Conservation (phyloP, 2,888 invertebrate species). For the Heteromyza rotundicornis region DNA sequence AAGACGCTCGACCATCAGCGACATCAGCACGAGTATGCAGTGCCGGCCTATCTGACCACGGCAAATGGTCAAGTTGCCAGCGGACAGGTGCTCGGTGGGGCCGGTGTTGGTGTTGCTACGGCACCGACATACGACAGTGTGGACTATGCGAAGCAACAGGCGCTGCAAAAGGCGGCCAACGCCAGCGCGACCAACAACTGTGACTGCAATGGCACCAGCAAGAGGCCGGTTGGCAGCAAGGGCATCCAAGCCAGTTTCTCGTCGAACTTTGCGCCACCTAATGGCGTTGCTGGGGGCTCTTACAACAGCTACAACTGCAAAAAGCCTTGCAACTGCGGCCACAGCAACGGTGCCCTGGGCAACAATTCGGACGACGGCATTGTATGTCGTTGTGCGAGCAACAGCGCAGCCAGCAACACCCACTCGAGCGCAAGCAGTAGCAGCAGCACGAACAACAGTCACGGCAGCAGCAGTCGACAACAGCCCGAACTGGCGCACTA, state of each 20-base stretch:
- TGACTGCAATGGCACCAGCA: constrained; percentile 44
- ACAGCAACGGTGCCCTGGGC: neutral
- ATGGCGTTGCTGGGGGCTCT: constrained; percentile 23
- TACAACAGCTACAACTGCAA: constrained; percentile 53
- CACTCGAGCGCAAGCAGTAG: constrained; percentile 44
- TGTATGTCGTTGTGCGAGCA: constrained; percentile 44
- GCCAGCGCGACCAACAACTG: constrained; percentile 36
- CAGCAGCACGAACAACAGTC: constrained; percentile 55
- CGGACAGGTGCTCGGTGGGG: constrained; percentile 18
- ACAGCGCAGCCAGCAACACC: constrained; percentile 27
- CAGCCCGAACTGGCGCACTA: constrained; percentile 53
- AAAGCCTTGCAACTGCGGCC: constrained; percentile 50
- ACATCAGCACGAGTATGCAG: constrained; percentile 61
- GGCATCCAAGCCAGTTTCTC: constrained; percentile 54
- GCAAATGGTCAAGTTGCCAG: constrained; percentile 40
- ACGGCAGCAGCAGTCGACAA: constrained; percentile 49
- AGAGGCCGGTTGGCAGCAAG: constrained; percentile 10
- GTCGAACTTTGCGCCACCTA: constrained; percentile 55
- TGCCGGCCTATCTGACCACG: constrained; percentile 53
- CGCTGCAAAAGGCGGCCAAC: constrained; percentile 29
- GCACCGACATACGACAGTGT: constrained; percentile 52
- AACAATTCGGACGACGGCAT: constrained; percentile 43
- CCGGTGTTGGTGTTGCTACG: constrained; percentile 21
- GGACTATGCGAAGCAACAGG: constrained; percentile 50
- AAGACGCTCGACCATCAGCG: constrained; percentile 55